Conservation (phyloP, 2,113 vertebrate genomes). For the Podilymbus podiceps region DNA sequence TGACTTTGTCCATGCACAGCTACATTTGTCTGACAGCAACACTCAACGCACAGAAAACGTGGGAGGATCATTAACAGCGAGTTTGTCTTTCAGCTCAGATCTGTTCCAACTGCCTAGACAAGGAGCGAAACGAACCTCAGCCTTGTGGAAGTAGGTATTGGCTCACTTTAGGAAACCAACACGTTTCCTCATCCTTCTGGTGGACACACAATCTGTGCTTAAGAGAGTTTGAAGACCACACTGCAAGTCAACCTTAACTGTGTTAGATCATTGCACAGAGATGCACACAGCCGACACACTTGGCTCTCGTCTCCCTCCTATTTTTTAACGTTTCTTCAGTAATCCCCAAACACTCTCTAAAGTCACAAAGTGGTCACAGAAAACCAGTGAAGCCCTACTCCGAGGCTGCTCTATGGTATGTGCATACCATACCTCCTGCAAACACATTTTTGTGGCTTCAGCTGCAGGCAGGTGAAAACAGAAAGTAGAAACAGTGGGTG, state of each 20-base stretch:
- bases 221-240: neutral
- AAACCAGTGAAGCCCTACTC: neutral
- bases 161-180: neutral
- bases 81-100: neutral
- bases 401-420: fast-evolving
- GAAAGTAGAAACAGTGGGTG: neutral
- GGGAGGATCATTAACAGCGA: neutral
- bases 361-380: fast-evolving
- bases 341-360: neutral
- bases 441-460: neutral
- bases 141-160: neutral
- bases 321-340: neutral
- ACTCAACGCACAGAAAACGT: fast-evolving
- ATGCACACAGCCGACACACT: neutral
- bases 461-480: neutral
- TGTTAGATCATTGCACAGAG: fast-evolving
- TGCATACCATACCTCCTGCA: neutral
- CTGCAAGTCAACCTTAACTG: neutral
- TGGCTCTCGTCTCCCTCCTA: fast-evolving
- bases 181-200: fast-evolving
- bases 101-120: neutral
- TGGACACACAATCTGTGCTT: fast-evolving
- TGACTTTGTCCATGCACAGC: neutral
- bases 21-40: neutral
- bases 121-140: neutral